Evolutionary conservation across 2,888 invertebrate species (phyloP).

Genomic region (Tortricodes alternella): DNA sequence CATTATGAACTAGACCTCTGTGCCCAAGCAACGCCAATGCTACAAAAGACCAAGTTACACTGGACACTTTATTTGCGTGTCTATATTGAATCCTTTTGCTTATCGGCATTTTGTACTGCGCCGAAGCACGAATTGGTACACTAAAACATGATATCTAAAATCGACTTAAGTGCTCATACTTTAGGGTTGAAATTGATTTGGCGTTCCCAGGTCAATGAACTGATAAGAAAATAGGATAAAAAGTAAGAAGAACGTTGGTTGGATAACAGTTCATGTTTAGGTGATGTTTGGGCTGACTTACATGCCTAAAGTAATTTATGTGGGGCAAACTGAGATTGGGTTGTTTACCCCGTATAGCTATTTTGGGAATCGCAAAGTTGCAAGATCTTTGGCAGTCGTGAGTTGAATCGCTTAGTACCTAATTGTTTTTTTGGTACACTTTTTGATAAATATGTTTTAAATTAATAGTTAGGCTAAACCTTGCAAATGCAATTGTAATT

Average conservation of each 20-base stretch:
- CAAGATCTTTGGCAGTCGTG: neutral
- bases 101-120: slow-evolving; percentile 19
- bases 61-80: slow-evolving; percentile 4
- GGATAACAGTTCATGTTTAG: slow-evolving; percentile 11
- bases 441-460: too few species aligned
- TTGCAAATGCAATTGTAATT: too few species aligned
- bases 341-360: neutral
- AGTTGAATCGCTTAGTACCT: too few species aligned
- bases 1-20: neutral
- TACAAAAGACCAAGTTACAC: neutral
- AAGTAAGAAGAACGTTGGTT: slow-evolving; percentile 11
- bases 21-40: neutral
- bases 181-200: neutral
- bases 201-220: neutral
- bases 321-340: slow-evolving; percentile 5
- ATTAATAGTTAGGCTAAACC: too few species aligned
- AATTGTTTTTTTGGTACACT: too few species aligned
- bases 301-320: slow-evolving; percentile 17
- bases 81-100: slow-evolving; percentile 16
- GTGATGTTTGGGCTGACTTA: slow-evolving; percentile 3
- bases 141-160: neutral
- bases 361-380: neutral
- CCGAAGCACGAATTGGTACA: slow-evolving; percentile 6
- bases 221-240: slow-evolving; percentile 13
- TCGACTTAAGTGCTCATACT: neutral